These are phyloP conservation scores for Esox niger DNA, from an alignment of 2,113 vertebrate species.

Conservation along the genomic window DNA sequence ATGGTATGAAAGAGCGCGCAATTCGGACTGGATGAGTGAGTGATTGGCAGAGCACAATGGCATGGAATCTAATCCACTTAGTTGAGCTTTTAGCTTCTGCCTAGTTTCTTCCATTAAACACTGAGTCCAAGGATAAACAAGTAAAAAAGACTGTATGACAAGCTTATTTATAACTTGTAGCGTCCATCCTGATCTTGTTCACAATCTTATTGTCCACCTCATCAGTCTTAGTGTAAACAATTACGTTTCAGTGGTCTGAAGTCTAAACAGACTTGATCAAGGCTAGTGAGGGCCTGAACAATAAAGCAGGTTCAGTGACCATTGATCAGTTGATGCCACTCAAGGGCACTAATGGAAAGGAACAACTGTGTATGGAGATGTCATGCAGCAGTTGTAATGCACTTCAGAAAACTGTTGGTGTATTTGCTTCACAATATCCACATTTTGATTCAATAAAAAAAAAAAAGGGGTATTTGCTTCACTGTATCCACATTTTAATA, in stretches of 20 bases:
- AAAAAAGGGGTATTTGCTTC: too few species aligned
- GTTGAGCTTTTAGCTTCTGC: neutral
- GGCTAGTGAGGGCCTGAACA: too few species aligned
- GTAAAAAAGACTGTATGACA: too few species aligned
- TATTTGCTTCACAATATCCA: neutral
- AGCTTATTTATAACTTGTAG: too few species aligned
- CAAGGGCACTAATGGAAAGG: neutral
- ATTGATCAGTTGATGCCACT: neutral
- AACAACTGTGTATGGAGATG: neutral
- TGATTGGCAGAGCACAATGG: neutral
- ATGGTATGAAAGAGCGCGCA: neutral
- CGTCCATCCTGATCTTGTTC: too few species aligned
- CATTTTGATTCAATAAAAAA: too few species aligned
- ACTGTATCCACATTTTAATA: too few species aligned
- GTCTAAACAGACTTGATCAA: too few species aligned
- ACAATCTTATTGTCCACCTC: too few species aligned
- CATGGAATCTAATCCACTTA: constrained; percentile 16
- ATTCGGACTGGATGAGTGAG: too few species aligned
- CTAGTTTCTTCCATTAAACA: neutral
- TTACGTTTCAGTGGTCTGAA: too few species aligned
- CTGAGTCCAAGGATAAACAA: neutral
- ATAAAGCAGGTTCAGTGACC: neutral
- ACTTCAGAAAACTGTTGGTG: neutral
- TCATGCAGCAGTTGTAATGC: neutral
- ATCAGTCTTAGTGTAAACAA: too few species aligned